Percentiles rank a stretch among this genome's conserved stretches.
phyloP scores from a whole-genome alignment of 2,888 invertebrate species.

The Drepana falcataria region DNA sequence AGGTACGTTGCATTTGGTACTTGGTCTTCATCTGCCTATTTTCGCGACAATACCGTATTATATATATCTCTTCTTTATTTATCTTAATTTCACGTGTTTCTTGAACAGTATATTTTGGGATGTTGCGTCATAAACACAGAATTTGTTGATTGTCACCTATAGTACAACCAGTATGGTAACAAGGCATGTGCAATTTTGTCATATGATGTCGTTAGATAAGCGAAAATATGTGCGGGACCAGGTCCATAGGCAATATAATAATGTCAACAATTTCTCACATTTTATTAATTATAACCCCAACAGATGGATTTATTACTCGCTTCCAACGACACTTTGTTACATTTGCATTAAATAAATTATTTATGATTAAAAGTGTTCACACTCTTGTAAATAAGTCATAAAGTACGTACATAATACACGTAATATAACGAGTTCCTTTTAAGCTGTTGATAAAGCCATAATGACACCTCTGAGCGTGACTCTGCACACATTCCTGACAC shows the following conservation, averaged over 20 bases:
- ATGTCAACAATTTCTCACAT: conserved; percentile 68
- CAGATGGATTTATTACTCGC: conserved; percentile 34
- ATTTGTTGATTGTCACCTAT: too few species aligned
- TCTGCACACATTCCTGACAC: conserved; percentile 49
- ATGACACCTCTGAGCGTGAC: conserved; percentile 33
- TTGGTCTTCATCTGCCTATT: too few species aligned
- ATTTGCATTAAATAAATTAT: conserved; percentile 20
- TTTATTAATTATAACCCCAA: conserved; percentile 45
- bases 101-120: too few species aligned
- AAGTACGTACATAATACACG: conserved; percentile 9
- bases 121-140: too few species aligned
- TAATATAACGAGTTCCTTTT: conserved; percentile 27
- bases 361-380: conserved; percentile 33
- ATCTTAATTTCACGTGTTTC: too few species aligned
- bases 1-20: too few species aligned
- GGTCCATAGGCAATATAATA: conserved; percentile 40
- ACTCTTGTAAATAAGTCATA: conserved; percentile 37
- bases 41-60: too few species aligned
- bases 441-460: conserved; percentile 13
- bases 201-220: conserved; percentile 12
- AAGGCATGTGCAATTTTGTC: conserved; percentile 15
- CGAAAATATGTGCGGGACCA: conserved; percentile 31
- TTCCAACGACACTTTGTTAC: conserved; percentile 22
- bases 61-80: too few species aligned
- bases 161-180: too few species aligned